Conservation (phyloP, 1,140 invertebrate species). For the Orchestia grillus region DNA sequence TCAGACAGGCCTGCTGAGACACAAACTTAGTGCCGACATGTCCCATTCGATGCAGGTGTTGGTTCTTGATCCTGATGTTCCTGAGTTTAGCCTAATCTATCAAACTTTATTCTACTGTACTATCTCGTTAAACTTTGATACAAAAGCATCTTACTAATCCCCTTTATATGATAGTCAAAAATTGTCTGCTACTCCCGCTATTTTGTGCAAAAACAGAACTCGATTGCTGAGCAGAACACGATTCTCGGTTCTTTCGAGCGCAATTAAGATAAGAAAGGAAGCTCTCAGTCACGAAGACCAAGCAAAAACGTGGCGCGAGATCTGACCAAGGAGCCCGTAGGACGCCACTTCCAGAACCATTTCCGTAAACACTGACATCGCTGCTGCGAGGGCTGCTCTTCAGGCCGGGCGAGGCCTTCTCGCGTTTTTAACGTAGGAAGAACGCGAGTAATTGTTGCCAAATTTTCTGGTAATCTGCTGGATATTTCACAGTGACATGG, state of each 20-base stretch:
- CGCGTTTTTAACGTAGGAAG: background rate
- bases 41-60: too few relatives aligned
- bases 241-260: background rate
- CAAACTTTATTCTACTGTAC: background rate
- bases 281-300: background rate
- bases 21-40: too few relatives aligned
- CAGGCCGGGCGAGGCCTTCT: background rate
- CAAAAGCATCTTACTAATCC: background rate
- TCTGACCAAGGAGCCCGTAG: background rate
- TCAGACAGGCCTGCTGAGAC: too few relatives aligned
- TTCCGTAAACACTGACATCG: background rate
- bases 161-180: background rate
- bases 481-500: background rate
- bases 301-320: background rate
- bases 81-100: background rate
- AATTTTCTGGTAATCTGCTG: background rate
- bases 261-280: constrained; percentile 10
- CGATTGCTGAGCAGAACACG: background rate
- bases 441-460: background rate
- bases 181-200: background rate
- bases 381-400: background rate
- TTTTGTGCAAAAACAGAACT: background rate
- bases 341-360: background rate
- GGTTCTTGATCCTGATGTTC: too few relatives aligned
- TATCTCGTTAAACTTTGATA: background rate